Evolutionary conservation across 1,140 invertebrate species (phyloP).

Genomic region (Dendrolimus punctatus): DNA sequence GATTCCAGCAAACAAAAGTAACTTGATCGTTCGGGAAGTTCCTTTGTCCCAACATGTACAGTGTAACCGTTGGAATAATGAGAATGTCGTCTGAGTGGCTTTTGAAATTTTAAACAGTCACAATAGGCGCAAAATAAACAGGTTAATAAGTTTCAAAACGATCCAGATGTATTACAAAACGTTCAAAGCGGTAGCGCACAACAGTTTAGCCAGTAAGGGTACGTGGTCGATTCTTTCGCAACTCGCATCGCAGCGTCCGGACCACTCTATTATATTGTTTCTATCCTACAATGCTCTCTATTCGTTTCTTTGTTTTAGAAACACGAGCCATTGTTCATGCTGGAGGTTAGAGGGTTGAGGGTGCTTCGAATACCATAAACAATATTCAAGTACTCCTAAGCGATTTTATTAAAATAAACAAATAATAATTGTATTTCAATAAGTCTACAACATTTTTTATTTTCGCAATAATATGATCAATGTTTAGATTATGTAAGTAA

Average conservation of each 20-base stretch:
- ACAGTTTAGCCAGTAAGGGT: constrained; percentile 53
- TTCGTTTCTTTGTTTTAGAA: constrained; percentile 57
- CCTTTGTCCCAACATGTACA: constrained; percentile 44
- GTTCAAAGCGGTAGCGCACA: constrained; percentile 66
- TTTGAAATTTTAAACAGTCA: constrained; percentile 39
- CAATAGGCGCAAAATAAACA: constrained; percentile 62
- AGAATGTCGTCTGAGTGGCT: constrained; percentile 47
- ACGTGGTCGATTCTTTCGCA: constrained; percentile 56
- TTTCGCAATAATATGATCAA: constrained; percentile 30
- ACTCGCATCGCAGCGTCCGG: constrained; percentile 64
- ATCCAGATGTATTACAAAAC: constrained; percentile 70
- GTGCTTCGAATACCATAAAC: constrained; percentile 1
- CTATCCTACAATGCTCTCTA: constrained; percentile 45
- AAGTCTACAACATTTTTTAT: constrained; percentile 29
- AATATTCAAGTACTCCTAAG: too few species aligned
- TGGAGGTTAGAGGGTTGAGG: constrained; percentile 5
- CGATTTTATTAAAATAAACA: constrained; percentile 14
- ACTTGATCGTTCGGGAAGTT: constrained; percentile 50
- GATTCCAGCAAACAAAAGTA: constrained; percentile 57
- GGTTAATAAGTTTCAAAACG: constrained; percentile 70
- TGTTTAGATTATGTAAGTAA: constrained; percentile 8
- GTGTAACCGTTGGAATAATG: constrained; percentile 37
- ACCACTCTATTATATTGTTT: constrained; percentile 69
- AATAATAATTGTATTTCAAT: constrained; percentile 22
- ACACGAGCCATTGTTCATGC: constrained; percentile 34